phyloP scores from a whole-genome alignment of 2,113 vertebrate species.

The Varanus komodoensis region DNA sequence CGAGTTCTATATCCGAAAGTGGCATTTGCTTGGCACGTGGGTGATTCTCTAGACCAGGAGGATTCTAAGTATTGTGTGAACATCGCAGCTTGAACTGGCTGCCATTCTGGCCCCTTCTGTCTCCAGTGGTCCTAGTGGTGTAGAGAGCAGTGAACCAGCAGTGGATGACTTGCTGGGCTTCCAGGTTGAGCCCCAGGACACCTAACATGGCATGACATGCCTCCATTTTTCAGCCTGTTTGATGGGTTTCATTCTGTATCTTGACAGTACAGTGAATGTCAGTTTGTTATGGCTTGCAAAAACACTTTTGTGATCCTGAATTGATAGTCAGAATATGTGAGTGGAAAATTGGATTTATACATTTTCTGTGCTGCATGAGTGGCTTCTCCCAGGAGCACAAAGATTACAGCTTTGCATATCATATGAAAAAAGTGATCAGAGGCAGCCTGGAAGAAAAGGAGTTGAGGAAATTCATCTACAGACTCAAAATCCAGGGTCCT shows the following conservation, averaged over 20 bases:
- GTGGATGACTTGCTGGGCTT: background rate
- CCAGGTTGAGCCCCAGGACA: background rate
- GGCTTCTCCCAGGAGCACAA: conserved; percentile 42
- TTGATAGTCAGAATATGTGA: conserved; percentile 19
- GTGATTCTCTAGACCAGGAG: background rate
- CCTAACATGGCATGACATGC: background rate
- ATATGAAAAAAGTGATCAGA: conserved; percentile 46
- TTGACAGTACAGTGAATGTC: background rate
- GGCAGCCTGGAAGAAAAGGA: conserved; percentile 38
- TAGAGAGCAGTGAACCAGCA: background rate
- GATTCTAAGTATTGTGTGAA: background rate
- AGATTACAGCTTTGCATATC: conserved; percentile 50
- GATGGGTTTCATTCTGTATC: conserved; percentile 3
- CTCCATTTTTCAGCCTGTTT: conserved; percentile 8
- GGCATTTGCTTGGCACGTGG: background rate
- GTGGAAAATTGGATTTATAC: conserved; percentile 14
- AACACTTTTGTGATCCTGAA: conserved; percentile 8
- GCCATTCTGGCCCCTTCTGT: background rate
- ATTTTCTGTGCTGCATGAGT: background rate
- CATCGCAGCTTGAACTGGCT: background rate
- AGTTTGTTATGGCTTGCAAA: conserved; percentile 21
- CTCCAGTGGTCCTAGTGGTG: background rate
- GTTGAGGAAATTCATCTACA: conserved; percentile 39
- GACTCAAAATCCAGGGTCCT: conserved; percentile 9
- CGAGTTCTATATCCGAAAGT: background rate